Conservation (phyloP, 2,797 vertebrate genomes). For the Gymnoscopelus braueri region DNA sequence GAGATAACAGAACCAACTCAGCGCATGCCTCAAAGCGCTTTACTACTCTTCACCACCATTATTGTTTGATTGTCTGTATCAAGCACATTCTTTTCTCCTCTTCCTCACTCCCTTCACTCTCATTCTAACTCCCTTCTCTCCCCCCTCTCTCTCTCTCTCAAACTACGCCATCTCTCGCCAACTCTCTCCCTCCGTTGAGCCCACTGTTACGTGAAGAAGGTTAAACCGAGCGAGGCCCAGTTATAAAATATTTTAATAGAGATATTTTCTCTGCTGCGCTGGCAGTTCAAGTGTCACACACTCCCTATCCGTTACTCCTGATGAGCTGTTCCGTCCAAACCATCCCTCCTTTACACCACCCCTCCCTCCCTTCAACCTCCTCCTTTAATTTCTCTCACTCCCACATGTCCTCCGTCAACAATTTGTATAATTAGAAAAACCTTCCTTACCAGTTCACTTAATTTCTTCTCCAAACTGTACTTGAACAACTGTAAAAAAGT, state of each 20-base stretch:
- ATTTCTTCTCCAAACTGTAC: conserved; percentile 93
- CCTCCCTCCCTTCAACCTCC: conserved; percentile 55
- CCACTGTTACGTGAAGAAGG: conserved; percentile 64
- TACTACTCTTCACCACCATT: conserved; percentile 74
- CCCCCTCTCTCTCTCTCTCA: conserved; percentile 32
- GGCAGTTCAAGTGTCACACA: conserved; percentile 83
- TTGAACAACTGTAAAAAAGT: conserved; percentile 88
- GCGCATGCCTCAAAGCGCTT: conserved; percentile 70
- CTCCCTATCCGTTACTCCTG: conserved; percentile 84
- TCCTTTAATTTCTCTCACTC: conserved; percentile 69
- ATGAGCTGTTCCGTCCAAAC: conserved; percentile 78
- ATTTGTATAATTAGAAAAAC: conserved; percentile 72
- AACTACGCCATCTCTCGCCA: conserved; percentile 6
- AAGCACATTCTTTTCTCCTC: conserved; percentile 68
- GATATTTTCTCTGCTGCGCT: conserved; percentile 80
- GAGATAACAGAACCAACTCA: conserved; percentile 63
- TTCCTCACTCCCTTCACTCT: conserved; percentile 43
- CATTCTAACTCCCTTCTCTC: conserved; percentile 53
- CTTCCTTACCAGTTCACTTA: conserved; percentile 91
- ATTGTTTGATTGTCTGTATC: conserved; percentile 84
- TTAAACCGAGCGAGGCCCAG: conserved; percentile 79
- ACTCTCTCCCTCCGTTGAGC: conserved; percentile 55
- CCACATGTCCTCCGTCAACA: conserved; percentile 74
- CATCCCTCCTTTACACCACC: conserved; percentile 63
- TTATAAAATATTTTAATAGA: conserved; percentile 88